Conservation (phyloP, 2,888 invertebrate genomes). For the Agapostemon virescens region DNA sequence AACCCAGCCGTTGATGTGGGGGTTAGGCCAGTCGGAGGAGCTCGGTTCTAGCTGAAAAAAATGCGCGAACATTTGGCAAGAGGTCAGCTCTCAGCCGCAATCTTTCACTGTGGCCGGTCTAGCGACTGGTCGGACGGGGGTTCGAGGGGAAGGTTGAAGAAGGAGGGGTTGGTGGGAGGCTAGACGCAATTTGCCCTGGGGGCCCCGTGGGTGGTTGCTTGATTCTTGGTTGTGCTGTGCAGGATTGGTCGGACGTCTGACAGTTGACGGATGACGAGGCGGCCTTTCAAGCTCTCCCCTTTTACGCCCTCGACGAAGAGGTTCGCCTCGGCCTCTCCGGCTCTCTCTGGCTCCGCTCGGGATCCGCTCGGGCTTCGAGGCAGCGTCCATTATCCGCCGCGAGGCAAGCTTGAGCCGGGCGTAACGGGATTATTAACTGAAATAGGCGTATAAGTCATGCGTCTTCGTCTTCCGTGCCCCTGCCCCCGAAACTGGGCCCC, state of each 20-base stretch:
- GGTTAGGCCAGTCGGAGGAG: background rate
- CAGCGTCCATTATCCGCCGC: constrained; percentile 73
- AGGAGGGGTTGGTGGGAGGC: constrained; percentile 48
- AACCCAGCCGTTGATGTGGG: background rate
- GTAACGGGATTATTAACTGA: constrained; percentile 77
- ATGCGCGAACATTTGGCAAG: constrained; percentile 3
- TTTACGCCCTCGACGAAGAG: constrained; percentile 72
- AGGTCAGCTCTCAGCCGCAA: constrained; percentile 4
- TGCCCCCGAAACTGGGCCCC: background rate
- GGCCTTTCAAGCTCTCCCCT: constrained; percentile 73
- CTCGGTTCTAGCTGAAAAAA: background rate
- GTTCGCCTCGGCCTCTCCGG: constrained; percentile 54
- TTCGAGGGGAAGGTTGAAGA: background rate
- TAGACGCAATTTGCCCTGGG: constrained; percentile 72
- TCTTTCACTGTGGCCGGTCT: background rate
- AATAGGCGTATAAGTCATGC: constrained; percentile 72
- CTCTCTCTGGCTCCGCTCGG: background rate
- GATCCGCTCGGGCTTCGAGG: background rate
- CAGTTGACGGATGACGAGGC: constrained; percentile 80
- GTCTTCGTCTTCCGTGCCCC: constrained; percentile 45
- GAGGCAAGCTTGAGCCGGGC: constrained; percentile 56
- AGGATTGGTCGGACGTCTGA: constrained; percentile 79
- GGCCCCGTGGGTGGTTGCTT: constrained; percentile 76
- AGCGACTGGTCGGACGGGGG: background rate
- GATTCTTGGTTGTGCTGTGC: constrained; percentile 71